Evolutionary conservation across 2,113 vertebrate species (phyloP), one percentile per base, ranked within the genome.

Genomic region (Anoplopoma fimbria): DNA sequence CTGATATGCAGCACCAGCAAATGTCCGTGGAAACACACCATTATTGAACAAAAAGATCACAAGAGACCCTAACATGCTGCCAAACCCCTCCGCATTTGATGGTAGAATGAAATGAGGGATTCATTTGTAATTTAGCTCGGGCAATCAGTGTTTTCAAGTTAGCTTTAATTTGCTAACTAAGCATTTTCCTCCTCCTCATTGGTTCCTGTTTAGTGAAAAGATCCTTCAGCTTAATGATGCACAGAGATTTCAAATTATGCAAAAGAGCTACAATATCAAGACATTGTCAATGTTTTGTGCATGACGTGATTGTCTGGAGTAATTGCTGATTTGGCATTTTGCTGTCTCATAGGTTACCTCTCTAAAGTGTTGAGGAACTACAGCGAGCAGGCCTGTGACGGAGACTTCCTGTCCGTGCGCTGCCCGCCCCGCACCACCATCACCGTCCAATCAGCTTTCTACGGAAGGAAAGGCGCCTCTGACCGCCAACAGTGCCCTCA

Each of bases 341-440:
- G 27, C 47, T 72, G 10, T 86, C 83, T 86, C 79, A 34, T 77
- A 98, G 97, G 95, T 85, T 97, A 97, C 85, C 91, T 98, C 83
- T 96, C 96, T 74, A 96, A 93, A 89, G 95, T 96, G 53, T 87
- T 98, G 84, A 96, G 89, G 91, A 97, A 97, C 94, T 96, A 97
- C 91, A 97, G 95, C 0, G 95, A 95, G 76, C 96, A 95, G 82
- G 96, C 97, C 69, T 98, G 97, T 1, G 97, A 98, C 87, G 96
- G 97, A 86, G 96, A 97, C 77, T 95, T 96, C 75, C 88, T 97
- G 87, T 95, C 96, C 4, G 91, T 97, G 57, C 95, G 94, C 74
- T 98, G 97, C 75, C 97, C 97, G n/a, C 95, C 96, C 68, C 96
- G 95, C 88, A 97, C 97, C 62, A 97, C 96, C 88, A 96, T 98